These are phyloP conservation scores for Oncorhynchus gorbuscha DNA, from an alignment of 2,113 vertebrate species.

Conservation along the genomic window DNA sequence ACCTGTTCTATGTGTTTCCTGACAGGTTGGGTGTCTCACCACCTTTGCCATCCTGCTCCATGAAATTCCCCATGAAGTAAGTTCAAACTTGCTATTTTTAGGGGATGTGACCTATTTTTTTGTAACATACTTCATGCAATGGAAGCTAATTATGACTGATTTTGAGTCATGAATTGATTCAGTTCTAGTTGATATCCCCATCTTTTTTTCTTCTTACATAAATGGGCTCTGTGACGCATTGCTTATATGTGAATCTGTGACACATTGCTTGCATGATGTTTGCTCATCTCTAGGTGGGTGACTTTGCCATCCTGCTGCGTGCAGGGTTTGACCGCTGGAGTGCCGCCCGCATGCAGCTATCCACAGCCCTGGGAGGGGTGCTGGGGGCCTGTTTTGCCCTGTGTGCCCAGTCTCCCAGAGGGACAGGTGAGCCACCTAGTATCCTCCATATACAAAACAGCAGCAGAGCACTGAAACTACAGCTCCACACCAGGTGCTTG, in stretches of 20 bases:
- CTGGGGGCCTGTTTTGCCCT: slow-evolving; percentile 91
- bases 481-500: neutral
- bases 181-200: too few species aligned
- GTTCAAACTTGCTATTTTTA: slow-evolving; percentile 26
- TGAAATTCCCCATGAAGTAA: slow-evolving; percentile 97
- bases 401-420: slow-evolving; percentile 89
- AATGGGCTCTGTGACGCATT: neutral
- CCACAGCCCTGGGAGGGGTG: slow-evolving; percentile 89
- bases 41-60: slow-evolving; percentile 96
- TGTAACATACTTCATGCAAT: neutral
- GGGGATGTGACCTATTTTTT: too few species aligned
- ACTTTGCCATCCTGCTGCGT: slow-evolving; percentile 95
- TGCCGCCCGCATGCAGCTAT: slow-evolving; percentile 94
- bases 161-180: too few species aligned
- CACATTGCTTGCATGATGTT: neutral
- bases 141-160: too few species aligned
- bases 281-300: slow-evolving; percentile 81
- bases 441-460: neutral
- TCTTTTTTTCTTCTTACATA: neutral
- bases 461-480: neutral
- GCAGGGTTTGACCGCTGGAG: slow-evolving; percentile 98
- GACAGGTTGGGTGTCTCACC: slow-evolving; percentile 91
- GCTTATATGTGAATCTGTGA: neutral
- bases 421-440: slow-evolving; percentile 77
- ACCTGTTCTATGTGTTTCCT: slow-evolving; percentile 6